Percentiles rank a stretch among this genome's conserved stretches.
These are phyloP conservation scores for Amiota minor DNA, from an alignment of 2,888 invertebrate species.

Conservation along the genomic window DNA sequence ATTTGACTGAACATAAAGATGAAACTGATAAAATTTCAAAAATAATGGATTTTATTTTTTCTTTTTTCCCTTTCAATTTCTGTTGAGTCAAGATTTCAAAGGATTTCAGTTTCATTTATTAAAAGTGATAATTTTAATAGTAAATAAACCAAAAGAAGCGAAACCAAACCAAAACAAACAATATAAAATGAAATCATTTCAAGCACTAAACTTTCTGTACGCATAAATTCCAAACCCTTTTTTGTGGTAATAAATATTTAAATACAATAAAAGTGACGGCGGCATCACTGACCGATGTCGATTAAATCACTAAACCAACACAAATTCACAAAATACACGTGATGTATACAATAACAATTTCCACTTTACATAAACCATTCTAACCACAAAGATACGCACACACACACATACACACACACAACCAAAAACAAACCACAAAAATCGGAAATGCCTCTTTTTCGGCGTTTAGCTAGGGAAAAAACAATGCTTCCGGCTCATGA, in stretches of 20 bases:
- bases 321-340: constrained; percentile 3
- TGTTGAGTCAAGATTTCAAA: no score
- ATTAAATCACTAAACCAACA: constrained; percentile 23
- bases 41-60: no score
- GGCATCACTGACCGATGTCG: constrained; percentile 4
- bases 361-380: constrained; percentile 24
- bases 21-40: no score
- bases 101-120: neutral
- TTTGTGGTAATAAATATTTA: constrained; percentile 21
- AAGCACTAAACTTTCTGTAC: neutral
- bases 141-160: neutral
- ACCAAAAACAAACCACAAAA: constrained; percentile 31
- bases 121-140: neutral
- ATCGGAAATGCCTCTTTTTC: constrained; percentile 28
- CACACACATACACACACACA: neutral
- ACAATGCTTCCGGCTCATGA: constrained; percentile 24
- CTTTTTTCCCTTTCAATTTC: no score
- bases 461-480: constrained; percentile 22
- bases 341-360: constrained; percentile 24
- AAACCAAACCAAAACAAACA: neutral
- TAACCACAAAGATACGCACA: constrained; percentile 41
- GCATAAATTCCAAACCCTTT: neutral
- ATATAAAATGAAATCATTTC: neutral
- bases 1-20: no score
- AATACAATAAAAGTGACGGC: constrained; percentile 1